Base-by-base conservation (phyloP, 2,888 invertebrate species). In the Epirrhoe alternata region DNA sequence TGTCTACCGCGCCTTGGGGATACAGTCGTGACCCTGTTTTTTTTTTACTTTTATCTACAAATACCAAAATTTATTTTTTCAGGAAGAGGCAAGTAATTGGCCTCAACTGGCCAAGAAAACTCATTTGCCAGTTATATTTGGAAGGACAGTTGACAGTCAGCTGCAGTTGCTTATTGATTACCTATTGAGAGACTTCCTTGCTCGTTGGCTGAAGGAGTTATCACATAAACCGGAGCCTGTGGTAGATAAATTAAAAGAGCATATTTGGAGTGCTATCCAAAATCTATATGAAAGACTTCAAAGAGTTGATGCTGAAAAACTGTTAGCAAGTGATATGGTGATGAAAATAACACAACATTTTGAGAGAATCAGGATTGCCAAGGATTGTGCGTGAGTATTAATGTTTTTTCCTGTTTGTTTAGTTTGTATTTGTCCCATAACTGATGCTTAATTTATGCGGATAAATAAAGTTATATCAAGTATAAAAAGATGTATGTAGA, bases 91-190 rank as follows among this genome's bases (percentile, higher is more conserved):
- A 75, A 82, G 75, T 66, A 92, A 86, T 72, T 92, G 89, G 89
- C 88, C 87, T 10, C 82, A 86, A 71, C 70, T 80, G 42, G 75
- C 79, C 12, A 93, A 87, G 76, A 92, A 91, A 72, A 90, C 92
- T 51, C 95, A 96, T 86, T 93, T 97, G 74, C 96, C 96, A n/a
- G 91, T 96, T n/a, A 94, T 97, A 79, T 96, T 97, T 87, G 97
- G 97, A 50, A 94, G 97, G 71, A 96, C 97, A 66, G 96, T 98
- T 45, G 98, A 98, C 81, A 95, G 96, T 77, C 95, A 97, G 72
- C 86, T 98, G 31, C 97, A 97, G 79, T 96, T 97, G 83, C 93
- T 98, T 49, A 94, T 98, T 74, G 97, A 98, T 84, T 95, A 97
- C 84, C 91, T 96, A 45, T 92, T 97, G 50, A 93, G 97, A 77